phyloP scores from a whole-genome alignment of 2,113 vertebrate species.

The Sturnus vulgaris region DNA sequence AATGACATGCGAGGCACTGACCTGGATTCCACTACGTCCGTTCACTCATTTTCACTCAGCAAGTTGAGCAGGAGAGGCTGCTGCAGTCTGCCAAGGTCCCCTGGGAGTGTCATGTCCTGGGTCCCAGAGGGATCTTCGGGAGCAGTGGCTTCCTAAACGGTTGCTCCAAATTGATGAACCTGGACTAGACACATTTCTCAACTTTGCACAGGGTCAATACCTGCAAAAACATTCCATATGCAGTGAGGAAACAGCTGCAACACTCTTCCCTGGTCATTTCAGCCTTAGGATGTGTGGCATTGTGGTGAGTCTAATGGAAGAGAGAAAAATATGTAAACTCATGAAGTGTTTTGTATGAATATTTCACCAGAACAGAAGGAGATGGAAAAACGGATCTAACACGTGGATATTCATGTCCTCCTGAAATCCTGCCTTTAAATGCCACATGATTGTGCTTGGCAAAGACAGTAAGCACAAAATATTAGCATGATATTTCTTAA shows the following conservation, averaged over 20 bases:
- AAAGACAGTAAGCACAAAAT: not conserved
- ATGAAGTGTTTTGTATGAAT: not conserved
- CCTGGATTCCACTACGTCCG: slow-evolving; percentile 18
- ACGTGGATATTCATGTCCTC: not conserved
- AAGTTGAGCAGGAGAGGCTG: not conserved
- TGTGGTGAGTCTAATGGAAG: not conserved
- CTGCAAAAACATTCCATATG: not conserved
- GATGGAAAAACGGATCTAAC: not conserved
- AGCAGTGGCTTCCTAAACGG: not conserved
- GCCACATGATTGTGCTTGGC: not conserved
- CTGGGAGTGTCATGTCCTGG: not conserved
- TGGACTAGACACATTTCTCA: not conserved
- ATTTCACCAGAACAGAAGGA: not conserved
- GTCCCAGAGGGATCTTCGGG: not conserved
- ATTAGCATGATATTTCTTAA: not conserved
- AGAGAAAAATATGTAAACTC: not conserved
- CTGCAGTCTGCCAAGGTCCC: not conserved
- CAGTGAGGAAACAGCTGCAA: not conserved
- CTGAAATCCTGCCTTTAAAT: not conserved
- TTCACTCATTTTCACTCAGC: slow-evolving; percentile 50
- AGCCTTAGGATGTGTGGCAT: not conserved
- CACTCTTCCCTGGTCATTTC: not conserved
- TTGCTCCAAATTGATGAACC: not conserved
- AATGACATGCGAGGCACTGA: slow-evolving; percentile 53
- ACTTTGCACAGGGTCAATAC: not conserved